phyloP scores from a whole-genome alignment of 2,888 invertebrate genomes.

The Stomorhina lunata region DNA sequence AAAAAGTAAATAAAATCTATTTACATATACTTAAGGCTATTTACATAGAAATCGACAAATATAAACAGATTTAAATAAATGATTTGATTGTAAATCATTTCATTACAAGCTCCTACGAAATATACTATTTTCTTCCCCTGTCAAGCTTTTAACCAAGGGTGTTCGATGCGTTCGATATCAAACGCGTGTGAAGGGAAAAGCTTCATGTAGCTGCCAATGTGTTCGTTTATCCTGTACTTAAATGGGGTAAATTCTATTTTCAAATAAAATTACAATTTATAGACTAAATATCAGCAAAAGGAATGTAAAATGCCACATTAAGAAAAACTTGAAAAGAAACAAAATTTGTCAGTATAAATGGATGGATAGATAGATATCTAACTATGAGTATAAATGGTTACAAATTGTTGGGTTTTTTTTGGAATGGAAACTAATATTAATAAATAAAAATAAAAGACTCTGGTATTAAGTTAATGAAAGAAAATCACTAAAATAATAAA shows the following conservation, averaged over 20 bases:
- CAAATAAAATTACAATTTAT: slow-evolving; percentile 48
- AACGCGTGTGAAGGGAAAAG: background rate
- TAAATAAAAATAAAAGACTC: slow-evolving; percentile 41
- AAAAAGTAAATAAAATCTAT: slow-evolving; percentile 43
- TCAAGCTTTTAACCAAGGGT: background rate
- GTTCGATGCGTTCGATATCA: background rate
- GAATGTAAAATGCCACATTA: background rate
- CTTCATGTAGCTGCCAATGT: background rate
- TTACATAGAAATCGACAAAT: slow-evolving; percentile 50
- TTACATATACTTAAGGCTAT: slow-evolving; percentile 62
- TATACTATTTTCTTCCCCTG: background rate
- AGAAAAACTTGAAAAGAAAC: background rate
- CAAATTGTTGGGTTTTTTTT: slow-evolving; percentile 1
- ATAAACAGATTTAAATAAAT: slow-evolving; percentile 63
- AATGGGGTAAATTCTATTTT: slow-evolving; percentile 48
- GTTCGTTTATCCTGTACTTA: background rate
- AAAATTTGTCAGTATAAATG: background rate
- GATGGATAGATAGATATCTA: background rate
- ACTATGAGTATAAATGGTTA: slow-evolving; percentile 4
- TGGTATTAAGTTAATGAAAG: slow-evolving; percentile 48
- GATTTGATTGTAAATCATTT: slow-evolving; percentile 65
- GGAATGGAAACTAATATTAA: slow-evolving; percentile 13
- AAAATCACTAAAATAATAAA: background rate
- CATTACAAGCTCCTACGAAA: slow-evolving; percentile 23
- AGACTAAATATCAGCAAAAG: background rate